These are phyloP conservation scores for Ectemnius lituratus DNA, from an alignment of 2,888 invertebrate species.

Conservation along the genomic window DNA sequence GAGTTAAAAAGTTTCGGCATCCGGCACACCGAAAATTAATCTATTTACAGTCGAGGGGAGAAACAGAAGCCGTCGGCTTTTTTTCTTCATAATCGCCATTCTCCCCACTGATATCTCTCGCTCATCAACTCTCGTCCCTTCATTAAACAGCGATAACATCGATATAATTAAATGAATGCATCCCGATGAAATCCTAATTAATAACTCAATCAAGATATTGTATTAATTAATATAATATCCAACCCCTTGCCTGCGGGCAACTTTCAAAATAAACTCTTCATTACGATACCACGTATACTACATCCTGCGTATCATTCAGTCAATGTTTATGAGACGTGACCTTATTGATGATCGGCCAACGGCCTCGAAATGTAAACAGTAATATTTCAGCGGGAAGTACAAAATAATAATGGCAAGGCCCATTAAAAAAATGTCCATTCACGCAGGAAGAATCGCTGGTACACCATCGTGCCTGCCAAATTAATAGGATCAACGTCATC, in stretches of 20 bases:
- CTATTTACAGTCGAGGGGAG: not conserved
- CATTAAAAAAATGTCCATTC: not conserved
- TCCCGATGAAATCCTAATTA: conserved; percentile 1
- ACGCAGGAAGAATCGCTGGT: not conserved
- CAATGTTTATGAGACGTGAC: too few species aligned
- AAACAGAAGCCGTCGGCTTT: not conserved
- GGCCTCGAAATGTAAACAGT: not conserved
- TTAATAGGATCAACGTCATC: conserved; percentile 40
- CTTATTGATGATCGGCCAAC: too few species aligned
- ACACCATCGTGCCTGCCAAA: conserved; percentile 3
- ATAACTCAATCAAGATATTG: not conserved
- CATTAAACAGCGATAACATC: not conserved
- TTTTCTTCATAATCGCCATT: not conserved
- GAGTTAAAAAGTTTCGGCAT: conserved; percentile 1
- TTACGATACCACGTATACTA: not conserved
- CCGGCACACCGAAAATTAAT: not conserved
- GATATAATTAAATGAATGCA: conserved; percentile 3
- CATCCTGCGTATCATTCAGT: not conserved
- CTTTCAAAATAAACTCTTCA: not conserved
- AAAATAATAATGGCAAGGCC: not conserved
- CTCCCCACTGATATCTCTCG: too few species aligned
- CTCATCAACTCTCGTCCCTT: too few species aligned
- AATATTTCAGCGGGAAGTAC: not conserved
- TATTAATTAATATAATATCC: not conserved
- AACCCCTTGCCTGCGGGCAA: not conserved